Conservation (phyloP, 2,797 vertebrate species). For the Aplochiton taeniatus region DNA sequence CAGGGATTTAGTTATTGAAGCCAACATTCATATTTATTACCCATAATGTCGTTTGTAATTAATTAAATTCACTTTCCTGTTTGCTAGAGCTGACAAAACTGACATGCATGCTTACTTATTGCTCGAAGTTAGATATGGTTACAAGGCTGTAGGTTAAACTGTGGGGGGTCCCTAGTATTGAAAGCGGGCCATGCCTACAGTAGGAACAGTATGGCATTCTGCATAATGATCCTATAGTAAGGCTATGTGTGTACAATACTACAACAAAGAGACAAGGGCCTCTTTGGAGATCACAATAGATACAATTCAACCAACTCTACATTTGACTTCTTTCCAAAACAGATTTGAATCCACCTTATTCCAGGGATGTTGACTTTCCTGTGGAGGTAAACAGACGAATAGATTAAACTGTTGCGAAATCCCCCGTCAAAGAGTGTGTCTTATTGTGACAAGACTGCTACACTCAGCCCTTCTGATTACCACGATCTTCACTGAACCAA, state of each 20-base stretch:
- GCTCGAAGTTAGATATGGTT: background rate
- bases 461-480: slow-evolving; percentile 5
- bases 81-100: slow-evolving; percentile 17
- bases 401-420: background rate
- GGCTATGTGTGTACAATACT: too few species aligned
- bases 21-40: slow-evolving; percentile 24
- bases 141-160: slow-evolving; percentile 9
- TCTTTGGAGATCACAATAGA: background rate
- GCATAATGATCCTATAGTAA: too few species aligned
- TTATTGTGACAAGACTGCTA: slow-evolving; percentile 27
- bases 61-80: slow-evolving; percentile 34
- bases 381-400: background rate
- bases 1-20: slow-evolving; percentile 18
- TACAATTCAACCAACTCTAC: background rate
- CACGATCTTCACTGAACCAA: slow-evolving; percentile 28
- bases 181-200: background rate
- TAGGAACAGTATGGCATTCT: background rate
- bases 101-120: background rate
- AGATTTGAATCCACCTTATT: background rate
- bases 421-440: slow-evolving; percentile 19
- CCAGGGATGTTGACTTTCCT: background rate
- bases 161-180: slow-evolving; percentile 5
- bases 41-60: slow-evolving; percentile 37
- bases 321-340: background rate
- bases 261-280: background rate